Percentiles rank a stretch among this genome's conserved stretches.
Conservation (phyloP, 2,888 invertebrate genomes). For the Chelonus formosanus region DNA sequence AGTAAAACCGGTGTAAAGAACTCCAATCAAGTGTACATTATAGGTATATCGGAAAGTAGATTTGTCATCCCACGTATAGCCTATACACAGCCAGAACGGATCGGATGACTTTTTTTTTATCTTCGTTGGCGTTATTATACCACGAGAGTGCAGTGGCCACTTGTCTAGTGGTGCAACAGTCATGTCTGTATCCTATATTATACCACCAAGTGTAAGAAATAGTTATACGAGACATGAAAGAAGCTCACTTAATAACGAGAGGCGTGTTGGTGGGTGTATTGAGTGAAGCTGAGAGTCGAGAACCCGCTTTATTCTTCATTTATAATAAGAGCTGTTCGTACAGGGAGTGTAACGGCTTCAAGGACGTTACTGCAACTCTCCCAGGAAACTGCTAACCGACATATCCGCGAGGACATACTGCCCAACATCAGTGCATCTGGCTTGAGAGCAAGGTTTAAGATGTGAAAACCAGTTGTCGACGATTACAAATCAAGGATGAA, state of each 20-base stretch:
- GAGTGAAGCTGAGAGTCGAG: slow-evolving; percentile 40
- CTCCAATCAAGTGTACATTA: not conserved
- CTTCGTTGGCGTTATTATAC: slow-evolving; percentile 13
- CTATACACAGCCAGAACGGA: slow-evolving; percentile 23
- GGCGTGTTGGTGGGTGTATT: slow-evolving; percentile 48
- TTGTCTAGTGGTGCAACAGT: slow-evolving; percentile 20
- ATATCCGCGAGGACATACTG: slow-evolving; percentile 55
- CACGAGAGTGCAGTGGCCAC: not conserved
- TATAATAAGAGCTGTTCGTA: slow-evolving; percentile 13
- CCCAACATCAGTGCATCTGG: slow-evolving; percentile 31
- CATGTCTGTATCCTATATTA: not conserved
- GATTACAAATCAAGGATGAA: slow-evolving; percentile 22
- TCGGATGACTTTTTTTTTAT: slow-evolving; percentile 7
- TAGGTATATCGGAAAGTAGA: slow-evolving; percentile 48
- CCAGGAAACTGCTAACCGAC: slow-evolving; percentile 60
- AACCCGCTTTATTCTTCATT: slow-evolving; percentile 45
- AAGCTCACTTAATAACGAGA: slow-evolving; percentile 36
- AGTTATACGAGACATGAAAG: slow-evolving; percentile 18
- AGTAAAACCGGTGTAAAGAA: slow-evolving; percentile 9
- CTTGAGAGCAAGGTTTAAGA: slow-evolving; percentile 29
- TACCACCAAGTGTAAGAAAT: not conserved
- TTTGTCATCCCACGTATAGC: slow-evolving; percentile 52
- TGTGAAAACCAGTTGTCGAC: slow-evolving; percentile 41
- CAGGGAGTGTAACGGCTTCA: slow-evolving; percentile 55
- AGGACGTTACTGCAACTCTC: slow-evolving; percentile 56